Evolutionary conservation across 2,888 invertebrate species (phyloP), one percentile per base, ranked within the genome.

Genomic region (Hyles lineata): DNA sequence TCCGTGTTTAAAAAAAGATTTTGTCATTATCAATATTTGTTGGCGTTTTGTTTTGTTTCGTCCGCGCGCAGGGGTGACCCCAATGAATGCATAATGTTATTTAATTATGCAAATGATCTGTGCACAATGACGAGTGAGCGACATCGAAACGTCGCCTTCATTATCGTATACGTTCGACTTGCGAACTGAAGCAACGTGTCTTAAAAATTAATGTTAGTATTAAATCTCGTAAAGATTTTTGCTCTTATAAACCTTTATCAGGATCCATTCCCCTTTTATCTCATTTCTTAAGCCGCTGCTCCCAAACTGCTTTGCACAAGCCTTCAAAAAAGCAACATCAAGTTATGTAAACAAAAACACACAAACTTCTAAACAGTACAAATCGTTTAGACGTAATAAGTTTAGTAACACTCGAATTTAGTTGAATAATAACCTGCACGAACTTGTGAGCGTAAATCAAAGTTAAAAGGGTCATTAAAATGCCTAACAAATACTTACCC

Each of bases 61-160:
- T 82, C 85, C 82, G 83, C 81, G 79, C 84, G 85, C 84, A 86
- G 87, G 91, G 92, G 89, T 87, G 86, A 87, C 89, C 85, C 80
- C 87, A 90, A 89, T 89, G 88, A 89, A 92, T 93, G 92, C 89
- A 92, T 92, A 91, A 92, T 92, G 84, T 88, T 90, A 90, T 90
- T 91, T 89, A 92, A 92, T 93, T 92, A 93, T 93, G 93, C 88
- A 90, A 93, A 93, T 93, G 81, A 80, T 80, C 78, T 80, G 84
- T 73, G 87, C 86, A 87, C 87, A 87, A 87, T 88, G 89, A 89
- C 83, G 88, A 87, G 85, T 87, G 80, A 81, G 83, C 85, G 87
- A 73, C 61, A 62, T 70, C 55, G 55, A n/a, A 35, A 50, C 61
- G 61, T 23, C 29, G 35, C 21, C 55, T 67, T 43, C 61, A 73